A percentile compares a stretch with the other conserved stretches of the same genome.
These are phyloP conservation scores for Hesperophylax magnus DNA, from an alignment of 1,140 invertebrate species.

Conservation along the genomic window DNA sequence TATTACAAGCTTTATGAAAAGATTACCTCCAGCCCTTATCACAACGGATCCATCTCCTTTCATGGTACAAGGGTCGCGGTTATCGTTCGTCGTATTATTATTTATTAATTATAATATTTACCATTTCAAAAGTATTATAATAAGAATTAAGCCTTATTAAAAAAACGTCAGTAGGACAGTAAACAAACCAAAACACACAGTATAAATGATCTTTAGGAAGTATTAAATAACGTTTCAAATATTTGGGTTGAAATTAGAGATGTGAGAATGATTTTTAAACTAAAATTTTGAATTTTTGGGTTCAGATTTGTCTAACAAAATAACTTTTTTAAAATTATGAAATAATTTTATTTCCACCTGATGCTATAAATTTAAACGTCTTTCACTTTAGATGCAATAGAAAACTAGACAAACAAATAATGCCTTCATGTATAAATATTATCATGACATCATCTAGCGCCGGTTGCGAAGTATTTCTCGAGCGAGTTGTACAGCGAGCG, in stretches of 20 bases:
- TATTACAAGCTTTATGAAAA: conserved; percentile 54
- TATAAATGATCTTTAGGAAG: background rate
- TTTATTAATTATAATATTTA: conserved; percentile 33
- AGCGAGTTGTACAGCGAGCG: background rate
- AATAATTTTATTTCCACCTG: no score
- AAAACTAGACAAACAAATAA: no score
- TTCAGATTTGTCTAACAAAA: background rate
- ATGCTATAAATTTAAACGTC: no score
- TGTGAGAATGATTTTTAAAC: background rate
- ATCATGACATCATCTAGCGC: background rate
- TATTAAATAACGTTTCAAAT: no score
- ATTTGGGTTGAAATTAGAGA: background rate
- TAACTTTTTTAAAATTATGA: background rate
- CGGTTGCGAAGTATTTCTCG: conserved; percentile 9
- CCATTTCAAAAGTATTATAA: conserved; percentile 33
- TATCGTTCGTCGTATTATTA: conserved; percentile 20
- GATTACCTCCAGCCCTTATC: conserved; percentile 53
- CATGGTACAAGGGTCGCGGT: conserved; percentile 15
- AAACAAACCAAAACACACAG: background rate
- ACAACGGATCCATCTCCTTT: conserved; percentile 25
- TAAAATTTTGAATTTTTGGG: background rate
- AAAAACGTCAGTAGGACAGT: background rate
- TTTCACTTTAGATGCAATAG: no score
- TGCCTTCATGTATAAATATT: no score
- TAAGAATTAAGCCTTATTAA: background rate